Evolutionary conservation across 1,140 invertebrate genomes (phyloP).

Genomic region (Aphis craccivora): DNA sequence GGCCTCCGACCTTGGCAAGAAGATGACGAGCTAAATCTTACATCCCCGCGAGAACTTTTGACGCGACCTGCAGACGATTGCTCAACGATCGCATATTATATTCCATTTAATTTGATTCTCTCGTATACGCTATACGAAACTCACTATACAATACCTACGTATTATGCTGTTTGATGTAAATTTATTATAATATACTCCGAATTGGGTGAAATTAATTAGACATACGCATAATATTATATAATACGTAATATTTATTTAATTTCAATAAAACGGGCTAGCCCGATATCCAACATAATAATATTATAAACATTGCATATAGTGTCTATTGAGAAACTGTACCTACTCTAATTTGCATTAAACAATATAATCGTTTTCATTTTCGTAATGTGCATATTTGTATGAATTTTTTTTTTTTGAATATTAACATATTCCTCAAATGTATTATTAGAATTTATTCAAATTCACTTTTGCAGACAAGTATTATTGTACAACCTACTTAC

Average conservation of each 20-base stretch:
- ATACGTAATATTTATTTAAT: not conserved
- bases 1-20: constrained; percentile 1
- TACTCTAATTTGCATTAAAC: constrained; percentile 10
- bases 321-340: not conserved
- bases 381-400: not conserved
- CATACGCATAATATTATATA: not conserved
- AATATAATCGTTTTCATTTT: not conserved
- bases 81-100: not conserved
- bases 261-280: not conserved
- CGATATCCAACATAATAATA: not conserved
- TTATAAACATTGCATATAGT: not conserved
- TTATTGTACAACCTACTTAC: not conserved
- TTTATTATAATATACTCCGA: not conserved
- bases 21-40: not conserved
- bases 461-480: not conserved
- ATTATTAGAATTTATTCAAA: not conserved
- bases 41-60: not conserved
- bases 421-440: not conserved
- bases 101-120: not conserved
- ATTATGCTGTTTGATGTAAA: not conserved
- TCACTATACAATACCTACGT: not conserved
- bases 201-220: not conserved
- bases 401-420: not conserved
- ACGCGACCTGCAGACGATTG: not conserved
- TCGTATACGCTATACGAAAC: not conserved